phyloP scores from a whole-genome alignment of 2,888 invertebrate species.

The Bellardia pandia region DNA sequence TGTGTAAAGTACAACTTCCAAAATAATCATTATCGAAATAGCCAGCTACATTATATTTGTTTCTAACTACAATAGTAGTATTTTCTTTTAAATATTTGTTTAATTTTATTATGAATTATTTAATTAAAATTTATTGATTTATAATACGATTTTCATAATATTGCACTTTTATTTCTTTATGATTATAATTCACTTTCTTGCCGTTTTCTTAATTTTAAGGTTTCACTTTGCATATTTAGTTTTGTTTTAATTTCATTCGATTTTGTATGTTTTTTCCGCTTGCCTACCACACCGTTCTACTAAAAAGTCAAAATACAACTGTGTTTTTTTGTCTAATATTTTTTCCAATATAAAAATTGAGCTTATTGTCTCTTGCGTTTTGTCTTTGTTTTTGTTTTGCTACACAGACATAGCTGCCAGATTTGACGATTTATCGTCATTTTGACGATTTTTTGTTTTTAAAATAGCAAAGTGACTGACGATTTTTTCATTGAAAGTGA shows the following conservation, averaged over 20 bases:
- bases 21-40: conserved; percentile 12
- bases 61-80: too few species aligned
- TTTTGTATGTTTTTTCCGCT: conserved; percentile 16
- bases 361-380: conserved; percentile 21
- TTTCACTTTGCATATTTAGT: conserved; percentile 60
- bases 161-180: neutral
- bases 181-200: conserved; percentile 14
- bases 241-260: neutral
- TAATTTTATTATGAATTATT: neutral
- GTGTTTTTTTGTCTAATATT: conserved; percentile 45
- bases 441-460: too few species aligned
- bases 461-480: too few species aligned
- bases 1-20: conserved; percentile 62
- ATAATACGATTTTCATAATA: neutral
- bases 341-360: conserved; percentile 35
- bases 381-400: conserved; percentile 10
- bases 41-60: too few species aligned
- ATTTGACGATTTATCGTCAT: too few species aligned
- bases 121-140: conserved; percentile 3
- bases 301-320: conserved; percentile 65
- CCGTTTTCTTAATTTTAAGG: conserved; percentile 50
- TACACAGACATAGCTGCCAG: too few species aligned
- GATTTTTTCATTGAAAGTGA: too few species aligned
- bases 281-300: conserved; percentile 49
- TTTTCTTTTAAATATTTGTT: neutral